Evolutionary conservation across 2,113 vertebrate species (phyloP), one percentile per base, ranked within the genome.

Genomic region (Xiphias gladius): DNA sequence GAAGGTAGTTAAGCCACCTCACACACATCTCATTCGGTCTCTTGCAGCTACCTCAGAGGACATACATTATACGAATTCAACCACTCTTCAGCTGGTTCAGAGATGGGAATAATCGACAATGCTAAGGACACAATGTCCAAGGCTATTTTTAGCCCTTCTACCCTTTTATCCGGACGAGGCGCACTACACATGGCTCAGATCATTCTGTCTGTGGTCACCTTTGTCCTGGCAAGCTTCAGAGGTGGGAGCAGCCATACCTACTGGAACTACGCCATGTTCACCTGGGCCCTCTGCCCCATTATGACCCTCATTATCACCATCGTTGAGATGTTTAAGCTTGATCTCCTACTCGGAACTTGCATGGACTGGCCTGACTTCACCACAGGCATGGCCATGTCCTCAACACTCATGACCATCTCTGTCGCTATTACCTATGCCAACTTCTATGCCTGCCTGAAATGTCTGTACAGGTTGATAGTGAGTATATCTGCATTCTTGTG

Each of bases 361-460:
- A 79, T 97, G 89, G 95, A 96, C 86, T 97, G 96, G 97, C 65
- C 83, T 0, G 96, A 97, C 90, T 97, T 97, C 92, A 93, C 96
- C 72, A 95, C 95, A 0, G 96, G 96, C n/a, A 96, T 96, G 88
- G 94, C 96, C 81, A 96, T 97, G 96, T 91, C 96, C 62, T 96
- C 95, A 0, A 8, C 94, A 0, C 84, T 97, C 73, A 96, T 96
- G 96, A 89, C 95, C n/a, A 90, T 96, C 63, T 96, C 95, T 16
- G 91, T 94, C 12, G 95, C 96, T 0, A 91, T 96, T 39, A 85
- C 94, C 22, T 97, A 94, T 30, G 95, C 93, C 0, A 84, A 94
- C 66, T 87, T 87, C 87, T 96, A 94, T 52, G 87, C 89, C 79
- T 82, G 26, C 3, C 1, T 19, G 39, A 83, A 13, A 9, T 94